Percentiles rank a stretch among this genome's conserved stretches.
Evolutionary conservation across 2,888 invertebrate genomes (phyloP).

Genomic region (Nomada fabriciana): DNA sequence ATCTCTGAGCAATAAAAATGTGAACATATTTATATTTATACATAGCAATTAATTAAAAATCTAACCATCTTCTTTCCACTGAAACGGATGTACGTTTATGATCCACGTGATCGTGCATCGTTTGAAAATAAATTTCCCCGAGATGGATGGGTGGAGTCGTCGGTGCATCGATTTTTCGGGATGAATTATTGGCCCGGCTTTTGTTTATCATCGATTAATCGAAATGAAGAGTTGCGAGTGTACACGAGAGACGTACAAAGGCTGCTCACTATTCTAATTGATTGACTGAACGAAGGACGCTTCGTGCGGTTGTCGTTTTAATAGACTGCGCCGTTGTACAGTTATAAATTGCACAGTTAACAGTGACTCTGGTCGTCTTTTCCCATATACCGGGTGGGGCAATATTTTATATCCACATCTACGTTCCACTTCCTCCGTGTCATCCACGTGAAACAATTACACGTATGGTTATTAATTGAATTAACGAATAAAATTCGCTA

Average conservation of each 20-base stretch:
- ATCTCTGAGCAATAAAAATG: background rate
- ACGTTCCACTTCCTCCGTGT: background rate
- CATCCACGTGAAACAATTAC: background rate
- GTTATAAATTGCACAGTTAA: conserved; percentile 39
- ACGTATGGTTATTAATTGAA: no score
- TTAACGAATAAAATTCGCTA: no score
- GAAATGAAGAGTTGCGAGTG: conserved; percentile 21
- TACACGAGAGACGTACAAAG: conserved; percentile 7
- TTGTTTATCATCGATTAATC: conserved; percentile 25
- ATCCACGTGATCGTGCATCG: background rate
- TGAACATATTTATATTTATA: background rate
- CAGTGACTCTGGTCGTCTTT: background rate
- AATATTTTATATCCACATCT: background rate
- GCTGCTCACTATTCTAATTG: conserved; percentile 32
- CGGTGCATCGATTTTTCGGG: conserved; percentile 1
- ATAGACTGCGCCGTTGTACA: conserved; percentile 32
- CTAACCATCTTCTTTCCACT: background rate
- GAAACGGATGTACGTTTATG: background rate
- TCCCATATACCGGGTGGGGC: background rate
- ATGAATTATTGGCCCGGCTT: conserved; percentile 4
- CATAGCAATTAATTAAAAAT: no score
- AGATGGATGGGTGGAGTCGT: background rate
- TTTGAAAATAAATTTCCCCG: background rate
- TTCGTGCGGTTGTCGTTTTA: conserved; percentile 27
- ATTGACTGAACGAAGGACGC: conserved; percentile 39